phyloP scores from a whole-genome alignment of 1,140 invertebrate genomes.

The Mycetomoellerius zeteki region DNA sequence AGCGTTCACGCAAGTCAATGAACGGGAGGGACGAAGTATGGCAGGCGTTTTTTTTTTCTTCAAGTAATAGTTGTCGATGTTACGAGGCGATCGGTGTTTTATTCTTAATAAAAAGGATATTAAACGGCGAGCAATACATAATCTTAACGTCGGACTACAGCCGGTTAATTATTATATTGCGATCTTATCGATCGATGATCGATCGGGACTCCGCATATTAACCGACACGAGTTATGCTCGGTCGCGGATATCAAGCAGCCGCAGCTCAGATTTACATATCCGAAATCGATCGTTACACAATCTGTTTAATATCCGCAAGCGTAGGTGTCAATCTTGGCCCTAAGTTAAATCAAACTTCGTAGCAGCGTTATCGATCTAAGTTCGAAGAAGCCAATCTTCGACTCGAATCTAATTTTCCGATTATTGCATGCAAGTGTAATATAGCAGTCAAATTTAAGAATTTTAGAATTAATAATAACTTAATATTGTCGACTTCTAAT shows the following conservation, averaged over 20 bases:
- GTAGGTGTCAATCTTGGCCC: constrained; percentile 57
- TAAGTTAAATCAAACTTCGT: constrained; percentile 44
- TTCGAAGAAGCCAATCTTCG: neutral
- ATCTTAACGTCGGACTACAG: constrained; percentile 48
- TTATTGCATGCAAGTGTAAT: neutral
- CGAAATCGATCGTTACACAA: constrained; percentile 14
- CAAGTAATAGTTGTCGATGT: constrained; percentile 51
- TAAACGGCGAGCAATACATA: constrained; percentile 60
- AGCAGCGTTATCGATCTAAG: constrained; percentile 15
- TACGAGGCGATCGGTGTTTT: constrained; percentile 51
- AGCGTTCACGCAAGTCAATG: neutral
- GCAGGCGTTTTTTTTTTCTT: constrained; percentile 46
- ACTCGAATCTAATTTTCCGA: neutral
- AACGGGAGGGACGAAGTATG: constrained; percentile 53
- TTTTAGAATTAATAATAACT: neutral
- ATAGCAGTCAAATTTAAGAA: neutral
- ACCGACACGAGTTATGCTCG: constrained; percentile 43
- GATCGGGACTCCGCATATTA: constrained; percentile 61
- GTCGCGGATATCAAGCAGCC: constrained; percentile 50
- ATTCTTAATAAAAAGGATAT: constrained; percentile 56
- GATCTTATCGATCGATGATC: constrained; percentile 55
- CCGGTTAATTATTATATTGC: constrained; percentile 40
- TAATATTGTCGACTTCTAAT: neutral
- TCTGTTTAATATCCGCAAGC: constrained; percentile 52
- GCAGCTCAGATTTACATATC: neutral